These are phyloP conservation scores for Drosophila putrida DNA, from an alignment of 2,888 invertebrate genomes.

Conservation along the genomic window DNA sequence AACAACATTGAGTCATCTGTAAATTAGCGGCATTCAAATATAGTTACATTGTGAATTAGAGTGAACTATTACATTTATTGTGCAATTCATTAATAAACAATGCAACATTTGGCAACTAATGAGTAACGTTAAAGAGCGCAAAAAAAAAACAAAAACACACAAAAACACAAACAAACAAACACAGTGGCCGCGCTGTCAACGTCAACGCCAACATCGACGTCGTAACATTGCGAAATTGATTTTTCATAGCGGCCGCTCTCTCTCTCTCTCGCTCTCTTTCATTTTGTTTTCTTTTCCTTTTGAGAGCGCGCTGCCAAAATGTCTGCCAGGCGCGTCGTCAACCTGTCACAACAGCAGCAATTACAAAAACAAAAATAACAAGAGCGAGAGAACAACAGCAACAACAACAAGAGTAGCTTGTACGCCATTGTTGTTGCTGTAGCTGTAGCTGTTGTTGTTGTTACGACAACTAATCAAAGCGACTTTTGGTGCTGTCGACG, in stretches of 20 bases:
- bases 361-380: conserved; percentile 34
- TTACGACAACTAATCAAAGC: conserved; percentile 71
- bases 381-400: no score
- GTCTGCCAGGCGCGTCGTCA: conserved; percentile 75
- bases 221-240: conserved; percentile 83
- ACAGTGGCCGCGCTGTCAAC: conserved; percentile 29
- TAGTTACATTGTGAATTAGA: conserved; percentile 14
- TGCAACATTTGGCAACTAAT: conserved; percentile 41
- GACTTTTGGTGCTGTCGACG: conserved; percentile 58
- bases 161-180: conserved; percentile 50
- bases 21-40: conserved; percentile 6
- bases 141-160: conserved; percentile 30
- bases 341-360: conserved; percentile 59
- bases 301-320: conserved; percentile 72
- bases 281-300: background rate
- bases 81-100: conserved; percentile 33
- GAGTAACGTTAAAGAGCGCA: conserved; percentile 43
- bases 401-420: conserved; percentile 11
- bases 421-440: conserved; percentile 24
- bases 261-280: conserved; percentile 16
- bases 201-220: conserved; percentile 47
- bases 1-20: conserved; percentile 12
- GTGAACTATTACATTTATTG: conserved; percentile 15
- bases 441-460: conserved; percentile 18
- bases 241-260: conserved; percentile 71